A percentile compares a stretch with the other conserved stretches of the same genome.
These are phyloP conservation scores for Myoxocephalus aenaeus DNA, from an alignment of 2,797 vertebrate genomes.

Conservation along the genomic window DNA sequence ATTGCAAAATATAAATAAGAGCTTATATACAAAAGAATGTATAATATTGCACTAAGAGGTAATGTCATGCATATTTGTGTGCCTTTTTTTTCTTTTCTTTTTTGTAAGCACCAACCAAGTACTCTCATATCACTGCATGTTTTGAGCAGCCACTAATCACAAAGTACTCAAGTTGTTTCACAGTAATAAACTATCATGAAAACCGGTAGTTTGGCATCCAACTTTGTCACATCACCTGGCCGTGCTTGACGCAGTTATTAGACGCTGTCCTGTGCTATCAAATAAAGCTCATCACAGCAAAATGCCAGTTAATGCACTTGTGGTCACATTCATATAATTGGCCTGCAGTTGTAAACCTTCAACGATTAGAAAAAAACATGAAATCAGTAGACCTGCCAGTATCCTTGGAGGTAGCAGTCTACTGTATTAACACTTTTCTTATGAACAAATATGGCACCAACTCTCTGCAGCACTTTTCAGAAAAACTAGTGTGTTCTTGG, in stretches of 20 bases:
- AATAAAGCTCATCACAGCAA: conserved; percentile 35
- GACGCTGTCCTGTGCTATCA: conserved; percentile 18
- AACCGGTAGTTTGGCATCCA: conserved; percentile 33
- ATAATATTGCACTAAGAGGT: conserved; percentile 57
- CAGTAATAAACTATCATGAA: conserved; percentile 29
- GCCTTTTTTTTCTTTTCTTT: neutral
- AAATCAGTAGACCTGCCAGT: conserved; percentile 28
- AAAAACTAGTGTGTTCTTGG: neutral
- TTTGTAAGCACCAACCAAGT: conserved; percentile 61
- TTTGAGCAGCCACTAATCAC: conserved; percentile 78
- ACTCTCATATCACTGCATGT: conserved; percentile 78
- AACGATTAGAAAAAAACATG: conserved; percentile 30
- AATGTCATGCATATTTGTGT: conserved; percentile 43
- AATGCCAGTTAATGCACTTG: conserved; percentile 59
- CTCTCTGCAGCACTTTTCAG: conserved; percentile 25
- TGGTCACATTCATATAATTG: conserved; percentile 59
- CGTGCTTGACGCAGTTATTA: conserved; percentile 34
- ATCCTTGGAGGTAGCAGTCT: conserved; percentile 30
- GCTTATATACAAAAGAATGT: conserved; percentile 67
- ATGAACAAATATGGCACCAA: conserved; percentile 26
- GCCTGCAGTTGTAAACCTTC: conserved; percentile 44
- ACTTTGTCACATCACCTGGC: conserved; percentile 40
- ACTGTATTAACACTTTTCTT: conserved; percentile 24
- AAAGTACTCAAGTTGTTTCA: conserved; percentile 77
- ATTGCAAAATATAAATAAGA: conserved; percentile 72